Percentiles rank a stretch among this genome's conserved stretches.
These are phyloP conservation scores for Tolmerus cingulatus DNA, from an alignment of 2,888 invertebrate genomes.

Conservation along the genomic window DNA sequence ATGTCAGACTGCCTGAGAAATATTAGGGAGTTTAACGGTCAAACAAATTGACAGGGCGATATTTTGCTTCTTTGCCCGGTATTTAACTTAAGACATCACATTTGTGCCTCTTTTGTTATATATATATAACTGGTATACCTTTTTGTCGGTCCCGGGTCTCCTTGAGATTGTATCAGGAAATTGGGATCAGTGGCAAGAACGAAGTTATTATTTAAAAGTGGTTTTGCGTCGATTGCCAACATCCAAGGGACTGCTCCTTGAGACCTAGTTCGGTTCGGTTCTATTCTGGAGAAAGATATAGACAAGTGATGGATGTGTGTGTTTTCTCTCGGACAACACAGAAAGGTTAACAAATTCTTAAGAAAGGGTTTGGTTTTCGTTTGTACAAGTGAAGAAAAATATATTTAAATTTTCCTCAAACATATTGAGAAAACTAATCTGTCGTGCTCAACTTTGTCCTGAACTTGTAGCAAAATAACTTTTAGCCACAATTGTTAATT, in stretches of 20 bases:
- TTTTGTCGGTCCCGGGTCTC: not conserved
- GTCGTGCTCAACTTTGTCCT: too few relatives aligned
- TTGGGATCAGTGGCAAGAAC: slow-evolving; percentile 38
- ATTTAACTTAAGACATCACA: slow-evolving; percentile 36
- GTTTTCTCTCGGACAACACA: too few relatives aligned
- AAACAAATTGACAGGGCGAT: slow-evolving; percentile 49
- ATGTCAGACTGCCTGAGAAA: slow-evolving; percentile 46
- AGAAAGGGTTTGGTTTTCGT: too few relatives aligned
- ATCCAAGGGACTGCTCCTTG: not conserved
- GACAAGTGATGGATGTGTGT: not conserved
- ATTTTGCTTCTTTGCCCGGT: slow-evolving; percentile 34
- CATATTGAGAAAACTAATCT: too few relatives aligned
- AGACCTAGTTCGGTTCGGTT: not conserved
- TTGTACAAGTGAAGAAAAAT: too few relatives aligned
- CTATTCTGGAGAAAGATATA: not conserved
- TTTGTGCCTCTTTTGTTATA: slow-evolving; percentile 10
- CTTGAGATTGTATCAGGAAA: slow-evolving; percentile 41
- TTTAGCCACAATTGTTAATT: too few relatives aligned
- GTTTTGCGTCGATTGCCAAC: not conserved
- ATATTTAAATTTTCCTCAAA: too few relatives aligned
- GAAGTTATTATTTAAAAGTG: slow-evolving; percentile 42
- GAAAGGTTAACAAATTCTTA: too few relatives aligned
- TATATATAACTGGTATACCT: slow-evolving; percentile 1
- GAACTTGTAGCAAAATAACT: too few relatives aligned
- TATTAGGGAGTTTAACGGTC: slow-evolving; percentile 48